Evolutionary conservation across 2,797 vertebrate genomes (phyloP), one percentile per base, ranked within the genome.

Genomic region (Amphiprion clarkii): DNA sequence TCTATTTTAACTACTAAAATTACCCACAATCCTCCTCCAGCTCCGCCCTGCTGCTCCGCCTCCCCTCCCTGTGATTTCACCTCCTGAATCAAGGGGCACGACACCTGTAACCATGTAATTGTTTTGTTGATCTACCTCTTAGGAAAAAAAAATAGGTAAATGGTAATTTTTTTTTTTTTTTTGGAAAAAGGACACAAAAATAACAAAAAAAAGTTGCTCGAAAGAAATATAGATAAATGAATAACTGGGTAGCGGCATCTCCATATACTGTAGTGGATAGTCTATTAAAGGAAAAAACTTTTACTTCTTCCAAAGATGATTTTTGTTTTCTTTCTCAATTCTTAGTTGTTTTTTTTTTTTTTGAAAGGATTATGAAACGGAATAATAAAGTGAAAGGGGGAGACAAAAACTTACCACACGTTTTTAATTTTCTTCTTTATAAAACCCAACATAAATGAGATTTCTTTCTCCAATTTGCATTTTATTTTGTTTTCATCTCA

Each of bases 101-200:
- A 94, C 88, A 88, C 86, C 92, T 91, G 85, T 95, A 94, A 92
- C 92, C 94, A 93, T 93, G 92, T 95, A 88, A 92, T 93, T 88
- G 92, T 96, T 97, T 96, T 95, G 95, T 97, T 97, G 95, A 97
- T 97, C 97, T 98, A 98, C 97, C 97, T 98, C 97, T 97, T 97
- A 96, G 95, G 81, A 87, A 92, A 88, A 49, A 49, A 29, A 92
- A 91, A 94, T 93, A 92, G 95, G 93, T 94, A 92, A 92, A 88
- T 92, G 91, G 86, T 88, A 84, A 88, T 86, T 80, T 69, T 76
- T 82, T 40, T 70, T 56, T 76, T 81, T 71, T 36, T 36, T 36
- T 10, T 36, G 9, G 33, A 33, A 33, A 33, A 33, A 88, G 68
- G 71, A 92, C 87, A 89, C 74, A 87, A 85, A 92, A 83, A 91